Conservation (phyloP, 2,113 vertebrate species). For the Xyrauchen texanus region DNA sequence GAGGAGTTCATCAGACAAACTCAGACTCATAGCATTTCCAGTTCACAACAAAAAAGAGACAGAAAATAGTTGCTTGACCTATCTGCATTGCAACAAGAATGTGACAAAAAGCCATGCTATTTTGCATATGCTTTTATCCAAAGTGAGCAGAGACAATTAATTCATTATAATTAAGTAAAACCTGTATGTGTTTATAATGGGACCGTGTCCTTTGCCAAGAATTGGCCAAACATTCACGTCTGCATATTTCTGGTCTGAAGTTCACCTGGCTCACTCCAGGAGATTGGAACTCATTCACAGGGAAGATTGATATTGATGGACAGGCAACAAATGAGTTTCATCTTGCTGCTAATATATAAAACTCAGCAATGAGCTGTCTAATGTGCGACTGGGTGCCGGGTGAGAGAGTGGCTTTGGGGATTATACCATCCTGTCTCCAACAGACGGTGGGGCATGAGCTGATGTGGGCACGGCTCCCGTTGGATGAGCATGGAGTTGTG, state of each 20-base stretch:
- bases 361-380: constrained; percentile 38
- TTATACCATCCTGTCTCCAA: constrained; percentile 28
- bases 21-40: too few relatives aligned
- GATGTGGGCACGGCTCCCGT: constrained; percentile 13
- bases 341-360: constrained; percentile 23
- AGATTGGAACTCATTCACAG: constrained; percentile 2
- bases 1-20: neutral
- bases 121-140: too few relatives aligned
- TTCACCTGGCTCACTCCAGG: constrained; percentile 6
- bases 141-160: too few relatives aligned
- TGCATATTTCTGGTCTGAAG: constrained; percentile 3
- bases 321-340: constrained; percentile 1
- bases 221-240: neutral
- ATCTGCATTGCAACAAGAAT: too few relatives aligned
- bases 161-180: too few relatives aligned
- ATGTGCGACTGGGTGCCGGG: neutral
- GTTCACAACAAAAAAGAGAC: too few relatives aligned
- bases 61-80: too few relatives aligned
- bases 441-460: neutral
- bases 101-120: too few relatives aligned
- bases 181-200: neutral
- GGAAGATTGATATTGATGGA: constrained; percentile 18
- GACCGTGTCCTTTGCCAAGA: neutral
- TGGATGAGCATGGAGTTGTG: constrained; percentile 61
- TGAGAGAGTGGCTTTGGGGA: constrained; percentile 38